These are phyloP conservation scores for Daboia siamensis DNA, from an alignment of 2,113 vertebrate species.

Conservation along the genomic window DNA sequence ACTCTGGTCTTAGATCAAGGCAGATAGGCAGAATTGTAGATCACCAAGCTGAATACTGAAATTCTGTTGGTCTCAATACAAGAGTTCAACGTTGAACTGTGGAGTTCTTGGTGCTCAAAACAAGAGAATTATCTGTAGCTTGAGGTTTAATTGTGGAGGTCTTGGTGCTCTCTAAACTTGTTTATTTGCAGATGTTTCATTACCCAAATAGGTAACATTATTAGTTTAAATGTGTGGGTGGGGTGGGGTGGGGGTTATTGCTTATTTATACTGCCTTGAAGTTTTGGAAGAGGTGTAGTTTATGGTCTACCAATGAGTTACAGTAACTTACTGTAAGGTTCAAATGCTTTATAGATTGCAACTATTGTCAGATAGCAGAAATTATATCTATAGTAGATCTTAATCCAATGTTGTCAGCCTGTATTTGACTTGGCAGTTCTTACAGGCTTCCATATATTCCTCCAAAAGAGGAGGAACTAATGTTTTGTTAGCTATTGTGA, in stretches of 20 bases:
- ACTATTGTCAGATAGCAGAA: neutral
- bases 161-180: neutral
- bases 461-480: neutral
- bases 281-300: neutral
- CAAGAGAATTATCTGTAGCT: neutral
- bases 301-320: neutral
- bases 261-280: neutral
- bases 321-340: neutral
- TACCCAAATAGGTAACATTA: neutral
- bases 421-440: neutral
- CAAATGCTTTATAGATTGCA: neutral
- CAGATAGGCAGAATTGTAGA: neutral
- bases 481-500: neutral
- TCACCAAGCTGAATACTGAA: neutral
- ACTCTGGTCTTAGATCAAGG: neutral
- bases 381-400: neutral
- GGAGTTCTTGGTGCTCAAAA: too few species aligned
- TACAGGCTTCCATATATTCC: neutral
- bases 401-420: neutral
- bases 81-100: too few species aligned
- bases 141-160: neutral
- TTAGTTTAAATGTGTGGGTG: neutral
- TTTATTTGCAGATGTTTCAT: neutral
- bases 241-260: fast-evolving
- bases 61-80: neutral